Evolutionary conservation across 2,888 invertebrate species (phyloP).

Genomic region (Oscheius sp.): DNA sequence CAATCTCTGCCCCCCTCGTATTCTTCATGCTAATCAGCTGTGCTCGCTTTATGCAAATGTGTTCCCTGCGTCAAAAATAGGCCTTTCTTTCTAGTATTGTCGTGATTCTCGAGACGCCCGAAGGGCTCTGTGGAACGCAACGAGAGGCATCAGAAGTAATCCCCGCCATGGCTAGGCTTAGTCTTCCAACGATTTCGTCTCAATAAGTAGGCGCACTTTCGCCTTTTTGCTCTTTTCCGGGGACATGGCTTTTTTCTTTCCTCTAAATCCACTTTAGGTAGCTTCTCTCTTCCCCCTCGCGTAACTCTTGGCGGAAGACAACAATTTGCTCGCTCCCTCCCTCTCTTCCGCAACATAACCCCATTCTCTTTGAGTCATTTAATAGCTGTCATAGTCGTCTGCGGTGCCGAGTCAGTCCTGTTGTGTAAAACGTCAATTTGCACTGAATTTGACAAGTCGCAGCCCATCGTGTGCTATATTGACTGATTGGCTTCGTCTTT

Average conservation of each 20-base stretch:
- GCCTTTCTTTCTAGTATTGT: slow-evolving; percentile 7
- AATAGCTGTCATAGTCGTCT: slow-evolving; percentile 25
- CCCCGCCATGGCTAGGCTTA: slow-evolving; percentile 21
- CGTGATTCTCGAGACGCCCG: neutral
- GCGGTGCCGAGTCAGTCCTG: slow-evolving; percentile 13
- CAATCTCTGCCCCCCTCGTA: neutral
- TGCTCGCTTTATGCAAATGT: neutral
- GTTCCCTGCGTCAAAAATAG: neutral
- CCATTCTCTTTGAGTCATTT: slow-evolving; percentile 1
- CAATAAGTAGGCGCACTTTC: slow-evolving; percentile 19
- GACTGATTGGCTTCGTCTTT: slow-evolving; percentile 11
- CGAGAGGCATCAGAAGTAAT: slow-evolving; percentile 18
- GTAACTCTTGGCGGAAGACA: neutral
- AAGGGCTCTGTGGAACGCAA: neutral
- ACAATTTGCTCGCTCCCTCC: neutral
- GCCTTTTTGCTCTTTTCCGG: slow-evolving; percentile 8
- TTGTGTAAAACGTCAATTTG: slow-evolving; percentile 34
- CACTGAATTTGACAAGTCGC: slow-evolving; percentile 24
- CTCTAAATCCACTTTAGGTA: neutral
- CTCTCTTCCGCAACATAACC: neutral
- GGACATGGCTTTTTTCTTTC: neutral
- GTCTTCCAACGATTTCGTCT: neutral
- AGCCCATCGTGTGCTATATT: slow-evolving; percentile 24
- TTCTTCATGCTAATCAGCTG: neutral
- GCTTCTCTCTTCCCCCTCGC: neutral